Conservation (phyloP, 2,797 vertebrate species). For the Microchirus variegatus region DNA sequence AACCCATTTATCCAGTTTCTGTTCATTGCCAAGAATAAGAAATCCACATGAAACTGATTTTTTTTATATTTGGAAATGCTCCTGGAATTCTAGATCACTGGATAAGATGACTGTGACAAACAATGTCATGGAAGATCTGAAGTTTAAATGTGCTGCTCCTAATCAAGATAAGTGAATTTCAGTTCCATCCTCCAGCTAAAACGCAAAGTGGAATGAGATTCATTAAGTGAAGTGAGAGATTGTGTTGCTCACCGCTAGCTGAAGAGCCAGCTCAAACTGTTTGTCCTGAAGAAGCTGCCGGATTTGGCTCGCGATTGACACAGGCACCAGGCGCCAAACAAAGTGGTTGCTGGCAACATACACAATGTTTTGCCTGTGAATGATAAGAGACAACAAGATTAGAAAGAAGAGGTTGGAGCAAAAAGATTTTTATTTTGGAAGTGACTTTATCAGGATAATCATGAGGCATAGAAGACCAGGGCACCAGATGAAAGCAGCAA, state of each 20-base stretch:
- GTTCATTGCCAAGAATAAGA: neutral
- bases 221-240: constrained; percentile 1
- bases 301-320: constrained; percentile 96
- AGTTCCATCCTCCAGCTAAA: too few species aligned
- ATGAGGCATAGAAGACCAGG: neutral
- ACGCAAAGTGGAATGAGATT: neutral
- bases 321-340: constrained; percentile 97
- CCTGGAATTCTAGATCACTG: neutral
- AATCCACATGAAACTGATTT: neutral
- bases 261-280: constrained; percentile 97
- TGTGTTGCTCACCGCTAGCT: constrained; percentile 89
- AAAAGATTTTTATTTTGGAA: constrained; percentile 5
- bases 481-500: neutral
- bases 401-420: neutral
- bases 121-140: too few species aligned
- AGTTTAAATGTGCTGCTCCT: too few species aligned
- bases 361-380: constrained; percentile 88
- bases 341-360: constrained; percentile 99
- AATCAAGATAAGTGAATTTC: too few species aligned
- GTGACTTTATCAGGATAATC: constrained; percentile 5
- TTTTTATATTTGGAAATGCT: constrained; percentile 15
- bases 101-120: neutral
- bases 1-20: neutral
- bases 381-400: constrained; percentile 22
- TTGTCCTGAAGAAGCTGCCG: constrained; percentile 97